Evolutionary conservation across 2,888 invertebrate species (phyloP).

Genomic region (Rhopalosiphum nymphaeae): DNA sequence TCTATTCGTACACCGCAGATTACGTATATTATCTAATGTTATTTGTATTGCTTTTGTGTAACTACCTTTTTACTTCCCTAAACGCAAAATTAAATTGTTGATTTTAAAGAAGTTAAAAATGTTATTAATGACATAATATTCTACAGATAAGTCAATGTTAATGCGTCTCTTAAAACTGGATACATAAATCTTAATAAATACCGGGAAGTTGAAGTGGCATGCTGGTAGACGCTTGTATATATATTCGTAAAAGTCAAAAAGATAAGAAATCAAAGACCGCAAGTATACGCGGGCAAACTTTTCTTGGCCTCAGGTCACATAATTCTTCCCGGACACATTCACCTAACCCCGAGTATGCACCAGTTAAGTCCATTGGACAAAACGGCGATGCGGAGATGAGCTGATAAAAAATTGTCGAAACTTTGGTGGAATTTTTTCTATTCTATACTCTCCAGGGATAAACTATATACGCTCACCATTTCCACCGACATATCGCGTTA

Average conservation of each 20-base stretch:
- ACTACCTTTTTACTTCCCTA: not conserved
- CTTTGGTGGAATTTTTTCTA: conserved; percentile 40
- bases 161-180: conserved; percentile 23
- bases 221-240: conserved; percentile 24
- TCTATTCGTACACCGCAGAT: not conserved
- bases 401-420: conserved; percentile 61
- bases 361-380: conserved; percentile 53
- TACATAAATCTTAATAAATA: conserved; percentile 40
- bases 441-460: not conserved
- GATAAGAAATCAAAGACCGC: conserved; percentile 56
- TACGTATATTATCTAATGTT: not conserved
- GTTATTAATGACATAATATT: conserved; percentile 38
- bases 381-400: conserved; percentile 51
- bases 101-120: conserved; percentile 37
- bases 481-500: conserved; percentile 26
- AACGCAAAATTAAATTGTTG: conserved; percentile 13
- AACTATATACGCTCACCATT: conserved; percentile 6
- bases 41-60: not conserved
- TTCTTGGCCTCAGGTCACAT: conserved; percentile 50
- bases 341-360: conserved; percentile 3
- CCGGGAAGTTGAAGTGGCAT: conserved; percentile 7
- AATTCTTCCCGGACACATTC: conserved; percentile 55
- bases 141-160: conserved; percentile 34
- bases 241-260: conserved; percentile 58
- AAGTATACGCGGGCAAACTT: conserved; percentile 52